Evolutionary conservation across 2,888 invertebrate species (phyloP), one percentile per base, ranked within the genome.

Genomic region (Drosophila eohydei): DNA sequence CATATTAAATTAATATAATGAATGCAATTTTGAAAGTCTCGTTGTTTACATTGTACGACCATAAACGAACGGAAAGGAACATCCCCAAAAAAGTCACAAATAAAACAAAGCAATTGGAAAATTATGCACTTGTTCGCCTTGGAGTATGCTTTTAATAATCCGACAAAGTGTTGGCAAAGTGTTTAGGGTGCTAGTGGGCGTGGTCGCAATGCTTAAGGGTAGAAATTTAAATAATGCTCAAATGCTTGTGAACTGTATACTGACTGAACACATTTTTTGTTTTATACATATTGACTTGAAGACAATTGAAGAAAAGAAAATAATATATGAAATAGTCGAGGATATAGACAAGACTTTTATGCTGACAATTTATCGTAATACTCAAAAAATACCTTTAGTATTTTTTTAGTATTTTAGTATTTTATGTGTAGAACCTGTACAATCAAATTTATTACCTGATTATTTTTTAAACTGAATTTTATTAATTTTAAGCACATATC

Each of bases 71-170:
- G 34, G 26, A 14, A 48, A 21, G 21, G 34, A 80, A 59, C 80
- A 77, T 57, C 78, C 88, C 82, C 68, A 62, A 48, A 67, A 50
- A 21, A 69, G 69, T 60, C 67, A 50, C 60, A 72, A 62, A 78
- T 74, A 71, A 83, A 83, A 81, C 84, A 90, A 91, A 91, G 90
- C 91, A 92, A 92, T 92, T 89, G 92, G 89, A 91, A 92, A 91
- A 92, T 91, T 91, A 92, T 90, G 89, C 89, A 92, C 92, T 91
- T 92, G 90, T 91, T 52, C 82, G 71, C 83, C 75, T 65, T 68
- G 76, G 80, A 90, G 85, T 83, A 81, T 81, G 82, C 85, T 81
- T 81, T 81, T 87, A 80, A 90, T 91, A 90, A 83, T 80, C 79
- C 74, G 74, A 57, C 73, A 75, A 59, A 87, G 87, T 88, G 88